Conservation (phyloP, 2,113 vertebrate species). For the Sinocyclocheilus grahami region DNA sequence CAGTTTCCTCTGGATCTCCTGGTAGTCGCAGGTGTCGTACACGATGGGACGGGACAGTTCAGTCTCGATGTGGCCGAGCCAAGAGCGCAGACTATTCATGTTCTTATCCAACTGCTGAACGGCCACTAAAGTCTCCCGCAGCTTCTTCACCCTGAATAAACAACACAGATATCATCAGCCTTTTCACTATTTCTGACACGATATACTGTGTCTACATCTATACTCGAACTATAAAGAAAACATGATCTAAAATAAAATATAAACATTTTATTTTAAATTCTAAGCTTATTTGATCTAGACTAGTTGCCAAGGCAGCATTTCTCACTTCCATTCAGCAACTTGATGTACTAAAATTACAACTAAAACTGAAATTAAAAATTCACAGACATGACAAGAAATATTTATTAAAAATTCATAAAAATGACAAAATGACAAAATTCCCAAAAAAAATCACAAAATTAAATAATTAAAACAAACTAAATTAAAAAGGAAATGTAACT, state of each 20-base stretch:
- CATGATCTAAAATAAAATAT: neutral
- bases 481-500: neutral
- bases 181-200: neutral
- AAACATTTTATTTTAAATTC: too few relatives aligned
- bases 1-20: slow-evolving; percentile 94
- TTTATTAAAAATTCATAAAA: neutral
- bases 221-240: neutral
- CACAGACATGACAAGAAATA: neutral
- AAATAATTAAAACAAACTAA: neutral
- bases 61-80: slow-evolving; percentile 92
- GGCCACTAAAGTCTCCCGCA: slow-evolving; percentile 92
- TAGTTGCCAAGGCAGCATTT: neutral
- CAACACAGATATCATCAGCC: neutral
- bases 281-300: too few relatives aligned
- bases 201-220: neutral
- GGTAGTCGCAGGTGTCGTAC: slow-evolving; percentile 88
- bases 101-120: slow-evolving; percentile 98
- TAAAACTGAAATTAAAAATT: neutral
- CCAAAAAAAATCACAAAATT: neutral
- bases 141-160: slow-evolving; percentile 86
- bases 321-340: too few relatives aligned
- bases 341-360: neutral
- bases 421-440: neutral
- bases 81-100: slow-evolving; percentile 89
- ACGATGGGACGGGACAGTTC: slow-evolving; percentile 91